A percentile compares a stretch with the other conserved stretches of the same genome.
phyloP scores from a whole-genome alignment of 2,113 vertebrate species.

The Nesogale talazaci region DNA sequence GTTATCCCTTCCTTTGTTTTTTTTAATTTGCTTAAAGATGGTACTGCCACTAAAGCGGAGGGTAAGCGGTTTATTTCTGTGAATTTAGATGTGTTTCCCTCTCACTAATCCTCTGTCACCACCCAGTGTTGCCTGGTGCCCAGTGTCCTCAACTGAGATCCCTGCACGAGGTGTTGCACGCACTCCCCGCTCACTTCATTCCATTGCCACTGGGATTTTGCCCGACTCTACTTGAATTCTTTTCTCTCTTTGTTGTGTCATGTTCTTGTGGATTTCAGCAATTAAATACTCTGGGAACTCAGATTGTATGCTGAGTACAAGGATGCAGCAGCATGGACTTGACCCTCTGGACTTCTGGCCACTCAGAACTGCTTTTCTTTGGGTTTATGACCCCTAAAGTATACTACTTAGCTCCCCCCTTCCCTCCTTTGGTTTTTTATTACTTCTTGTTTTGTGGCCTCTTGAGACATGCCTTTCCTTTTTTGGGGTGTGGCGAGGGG shows the following conservation, averaged over 20 bases:
- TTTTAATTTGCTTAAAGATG: conserved; percentile 96
- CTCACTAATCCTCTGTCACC: conserved; percentile 83
- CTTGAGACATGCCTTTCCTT: conserved; percentile 47
- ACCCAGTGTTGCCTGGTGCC: conserved; percentile 84
- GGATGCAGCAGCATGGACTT: conserved; percentile 52
- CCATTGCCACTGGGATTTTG: conserved; percentile 76
- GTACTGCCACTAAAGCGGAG: conserved; percentile 95
- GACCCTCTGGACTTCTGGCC: conserved; percentile 15
- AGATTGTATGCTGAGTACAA: not conserved
- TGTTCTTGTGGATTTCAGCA: conserved; percentile 63
- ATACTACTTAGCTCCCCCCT: too few species aligned
- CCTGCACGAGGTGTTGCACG: conserved; percentile 94
- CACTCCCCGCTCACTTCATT: conserved; percentile 77
- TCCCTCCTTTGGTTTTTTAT: not conserved
- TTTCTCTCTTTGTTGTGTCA: conserved; percentile 37
- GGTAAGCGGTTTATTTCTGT: conserved; percentile 94
- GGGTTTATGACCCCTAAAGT: too few species aligned
- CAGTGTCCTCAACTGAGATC: conserved; percentile 85
- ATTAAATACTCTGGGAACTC: conserved; percentile 16
- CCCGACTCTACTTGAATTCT: conserved; percentile 58
- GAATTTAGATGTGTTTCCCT: conserved; percentile 86
- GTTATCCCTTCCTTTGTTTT: conserved; percentile 90
- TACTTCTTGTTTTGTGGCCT: conserved; percentile 52
- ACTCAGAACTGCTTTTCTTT: conserved; percentile 67
- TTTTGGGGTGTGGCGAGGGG: not conserved